These are phyloP conservation scores for Brachionichthys hirsutus DNA, from an alignment of 2,113 vertebrate species.

Conservation along the genomic window DNA sequence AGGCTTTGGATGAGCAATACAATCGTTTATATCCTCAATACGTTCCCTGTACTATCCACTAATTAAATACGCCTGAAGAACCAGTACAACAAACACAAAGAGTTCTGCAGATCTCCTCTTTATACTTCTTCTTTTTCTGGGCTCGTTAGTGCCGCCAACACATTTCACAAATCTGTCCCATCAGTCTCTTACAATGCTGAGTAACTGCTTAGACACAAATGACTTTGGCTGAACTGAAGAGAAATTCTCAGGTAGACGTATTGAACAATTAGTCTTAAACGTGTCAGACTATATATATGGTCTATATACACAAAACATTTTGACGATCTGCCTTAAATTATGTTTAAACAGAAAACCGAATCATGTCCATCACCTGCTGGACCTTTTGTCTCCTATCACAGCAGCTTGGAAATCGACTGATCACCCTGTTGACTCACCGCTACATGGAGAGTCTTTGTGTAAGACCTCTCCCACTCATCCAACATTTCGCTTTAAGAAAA, in stretches of 20 bases:
- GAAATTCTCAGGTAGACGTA: conserved; percentile 67
- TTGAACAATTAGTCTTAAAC: conserved; percentile 79
- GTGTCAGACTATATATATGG: conserved; percentile 87
- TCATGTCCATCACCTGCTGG: conserved; percentile 67
- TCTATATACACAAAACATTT: conserved; percentile 73
- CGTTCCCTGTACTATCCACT: conserved; percentile 61
- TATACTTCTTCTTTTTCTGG: conserved; percentile 71
- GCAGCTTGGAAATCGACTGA: conserved; percentile 81
- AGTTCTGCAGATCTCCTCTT: conserved; percentile 80
- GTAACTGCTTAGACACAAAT: conserved; percentile 82
- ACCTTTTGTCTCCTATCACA: conserved; percentile 69
- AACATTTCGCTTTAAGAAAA: conserved; percentile 77
- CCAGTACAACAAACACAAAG: conserved; percentile 82
- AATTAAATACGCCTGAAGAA: conserved; percentile 73
- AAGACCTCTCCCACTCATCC: conserved; percentile 10
- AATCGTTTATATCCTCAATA: conserved; percentile 85
- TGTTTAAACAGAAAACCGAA: conserved; percentile 53
- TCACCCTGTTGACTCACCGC: conserved; percentile 69
- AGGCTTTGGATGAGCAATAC: conserved; percentile 95
- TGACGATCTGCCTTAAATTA: conserved; percentile 61
- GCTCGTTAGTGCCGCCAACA: conserved; percentile 64
- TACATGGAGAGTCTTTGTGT: conserved; percentile 42
- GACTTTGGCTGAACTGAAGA: conserved; percentile 87
- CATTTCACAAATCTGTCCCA: conserved; percentile 78
- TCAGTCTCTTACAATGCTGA: conserved; percentile 82